Base-by-base conservation (phyloP, 2,113 vertebrate genomes). In the Ciconia stormi region DNA sequence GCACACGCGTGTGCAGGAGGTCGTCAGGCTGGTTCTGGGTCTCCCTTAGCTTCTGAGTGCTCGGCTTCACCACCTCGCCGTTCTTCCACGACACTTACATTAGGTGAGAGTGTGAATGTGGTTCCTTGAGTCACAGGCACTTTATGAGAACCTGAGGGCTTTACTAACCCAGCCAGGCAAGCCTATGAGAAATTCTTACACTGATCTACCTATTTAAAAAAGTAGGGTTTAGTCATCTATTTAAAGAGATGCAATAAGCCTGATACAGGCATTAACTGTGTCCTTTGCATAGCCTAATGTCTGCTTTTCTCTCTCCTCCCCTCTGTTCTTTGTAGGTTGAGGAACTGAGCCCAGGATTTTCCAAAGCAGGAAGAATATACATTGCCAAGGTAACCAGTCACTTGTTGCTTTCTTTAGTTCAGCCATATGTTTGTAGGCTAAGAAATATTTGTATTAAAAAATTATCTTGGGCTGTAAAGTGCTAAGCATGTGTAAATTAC, bases 341-440 rank as follows among this genome's bases (percentile, higher is more conserved):
- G 95, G 98, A 99, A 52, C 97, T 99, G 77, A 98, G 98, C 90
- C 98, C 99, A 30, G 99, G 98, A 15, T 99, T 98, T 97, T 99
- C 99, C 96, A 99, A 98, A 98, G 97, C 98, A 6, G 98, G 98
- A 76, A 98, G 99, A 62, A 97, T 99, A 11, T 99, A 99, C 97
- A 99, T 99, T 78, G 99, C 99, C 62, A 99, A 99, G 99, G 98
- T 99, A 98, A 97, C 9, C 17, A 6, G 20, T 32, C 49, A 1
- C 21, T 59, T 26, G 12, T 20, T 26, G 13, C 66, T 66, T 53
- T 5, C 55, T 79, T 40, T 8, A 19, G 13, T 16, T 42, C 46
- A 22, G 22, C 17, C 62, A 2, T 16, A 1, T 12, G 22, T 40
- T 61, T 9, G 29, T 26, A 16, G 55, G 32, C 6, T n/a, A 29